Evolutionary conservation across 2,888 invertebrate species (phyloP).

Genomic region (Hydriomena furcata): DNA sequence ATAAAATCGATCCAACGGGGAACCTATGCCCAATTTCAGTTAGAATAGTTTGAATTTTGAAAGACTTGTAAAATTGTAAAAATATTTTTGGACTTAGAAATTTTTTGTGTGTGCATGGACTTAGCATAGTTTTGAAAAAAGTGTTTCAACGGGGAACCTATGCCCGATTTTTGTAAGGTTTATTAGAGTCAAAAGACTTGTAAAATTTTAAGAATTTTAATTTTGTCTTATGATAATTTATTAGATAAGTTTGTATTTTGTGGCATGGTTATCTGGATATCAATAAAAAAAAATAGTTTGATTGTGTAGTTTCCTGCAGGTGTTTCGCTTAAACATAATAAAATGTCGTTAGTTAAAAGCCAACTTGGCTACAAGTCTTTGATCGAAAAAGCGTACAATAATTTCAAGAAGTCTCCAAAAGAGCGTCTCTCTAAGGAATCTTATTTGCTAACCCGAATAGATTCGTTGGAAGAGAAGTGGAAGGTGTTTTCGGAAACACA

Average conservation of each 20-base stretch:
- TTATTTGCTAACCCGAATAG: conserved; percentile 1
- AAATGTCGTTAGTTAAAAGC: too few species aligned
- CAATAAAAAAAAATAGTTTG: too few species aligned
- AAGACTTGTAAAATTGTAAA: too few species aligned
- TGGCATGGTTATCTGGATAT: too few species aligned
- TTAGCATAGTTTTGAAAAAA: neutral
- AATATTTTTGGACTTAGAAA: neutral
- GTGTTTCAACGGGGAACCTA: neutral
- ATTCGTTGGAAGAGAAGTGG: conserved; percentile 11
- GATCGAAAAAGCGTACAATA: conserved; percentile 3
- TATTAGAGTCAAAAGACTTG: neutral
- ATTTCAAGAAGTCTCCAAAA: conserved; percentile 14
- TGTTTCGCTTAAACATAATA: too few species aligned
- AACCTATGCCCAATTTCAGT: too few species aligned
- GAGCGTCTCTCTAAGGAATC: conserved; percentile 1
- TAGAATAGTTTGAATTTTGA: too few species aligned
- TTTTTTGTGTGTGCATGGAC: neutral
- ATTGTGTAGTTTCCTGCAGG: too few species aligned
- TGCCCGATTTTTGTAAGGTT: neutral
- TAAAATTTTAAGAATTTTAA: neutral
- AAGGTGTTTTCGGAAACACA: neutral
- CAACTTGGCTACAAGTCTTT: neutral
- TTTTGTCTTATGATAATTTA: neutral
- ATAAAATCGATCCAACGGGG: too few species aligned
- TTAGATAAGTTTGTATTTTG: too few species aligned